These are phyloP conservation scores for Palythoa grandis DNA, from an alignment of 92 coral and sea anemone species.

Conservation along the genomic window DNA sequence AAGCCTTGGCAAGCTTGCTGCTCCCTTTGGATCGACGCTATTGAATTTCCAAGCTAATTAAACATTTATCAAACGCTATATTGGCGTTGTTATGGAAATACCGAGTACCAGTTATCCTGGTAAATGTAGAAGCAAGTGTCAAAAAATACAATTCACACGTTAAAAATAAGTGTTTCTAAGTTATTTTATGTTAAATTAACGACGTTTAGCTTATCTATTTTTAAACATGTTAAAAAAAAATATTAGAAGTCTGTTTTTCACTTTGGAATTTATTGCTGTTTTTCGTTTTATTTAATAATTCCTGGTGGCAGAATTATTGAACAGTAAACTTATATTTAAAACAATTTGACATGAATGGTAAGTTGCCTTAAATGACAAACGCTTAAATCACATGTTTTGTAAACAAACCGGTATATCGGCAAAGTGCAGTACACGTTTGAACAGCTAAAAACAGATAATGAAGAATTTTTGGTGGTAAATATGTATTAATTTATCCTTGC, in stretches of 20 bases:
- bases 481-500: no score
- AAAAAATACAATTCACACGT: neutral
- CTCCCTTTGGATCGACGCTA: conserved; percentile 33
- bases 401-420: neutral
- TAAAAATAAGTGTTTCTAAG: neutral
- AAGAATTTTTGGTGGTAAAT: no score
- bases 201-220: no score
- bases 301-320: conserved; percentile 41
- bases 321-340: neutral
- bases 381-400: conserved; percentile 1
- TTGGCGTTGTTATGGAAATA: conserved; percentile 34
- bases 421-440: neutral
- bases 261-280: neutral
- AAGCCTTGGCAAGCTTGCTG: conserved; percentile 20
- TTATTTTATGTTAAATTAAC: no score
- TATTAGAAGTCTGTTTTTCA: neutral
- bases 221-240: neutral
- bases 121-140: neutral
- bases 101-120: conserved; percentile 3
- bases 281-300: neutral
- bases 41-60: conserved; percentile 34
- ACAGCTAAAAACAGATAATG: neutral
- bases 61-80: conserved; percentile 15
- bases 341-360: neutral
- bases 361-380: conserved; percentile 21